Conservation (phyloP, 23 tunicate genomes). For the Aplidium turbinatum region DNA sequence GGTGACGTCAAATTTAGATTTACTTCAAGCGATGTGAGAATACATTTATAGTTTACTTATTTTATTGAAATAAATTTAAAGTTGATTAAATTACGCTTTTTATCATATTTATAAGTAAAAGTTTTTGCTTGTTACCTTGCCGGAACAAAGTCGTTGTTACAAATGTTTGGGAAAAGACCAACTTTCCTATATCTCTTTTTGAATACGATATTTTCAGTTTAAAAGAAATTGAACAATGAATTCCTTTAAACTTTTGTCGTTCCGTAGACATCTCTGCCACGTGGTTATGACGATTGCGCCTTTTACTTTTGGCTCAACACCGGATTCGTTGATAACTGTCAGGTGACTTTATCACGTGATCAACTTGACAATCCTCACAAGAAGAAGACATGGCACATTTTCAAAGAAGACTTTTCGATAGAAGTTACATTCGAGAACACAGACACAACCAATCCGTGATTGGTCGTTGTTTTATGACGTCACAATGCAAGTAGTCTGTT, state of each 20-base stretch:
- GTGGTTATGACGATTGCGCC: constrained; percentile 91
- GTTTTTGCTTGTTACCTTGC: no score
- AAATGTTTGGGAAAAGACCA: no score
- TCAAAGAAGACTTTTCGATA: constrained; percentile 79
- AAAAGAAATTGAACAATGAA: no score
- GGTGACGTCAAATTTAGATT: constrained; percentile 95
- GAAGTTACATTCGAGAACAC: constrained; percentile 13
- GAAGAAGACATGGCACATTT: constrained; percentile 93
- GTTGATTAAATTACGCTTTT: no score
- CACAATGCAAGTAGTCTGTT: no score
- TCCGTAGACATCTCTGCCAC: constrained; percentile 74
- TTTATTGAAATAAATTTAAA: no score
- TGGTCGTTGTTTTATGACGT: no score
- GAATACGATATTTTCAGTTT: no score
- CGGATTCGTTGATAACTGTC: constrained; percentile 51
- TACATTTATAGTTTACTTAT: neutral
- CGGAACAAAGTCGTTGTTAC: no score
- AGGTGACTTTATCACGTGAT: constrained; percentile 56
- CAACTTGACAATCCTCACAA: constrained; percentile 98
- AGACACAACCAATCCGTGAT: no score
- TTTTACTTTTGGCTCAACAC: constrained; percentile 95
- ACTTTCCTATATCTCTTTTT: no score
- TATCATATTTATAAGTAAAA: no score
- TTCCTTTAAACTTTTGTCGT: neutral
- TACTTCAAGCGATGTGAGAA: constrained; percentile 86